Evolutionary conservation across 2,888 invertebrate genomes (phyloP).

Genomic region (Dermolepida albohirtum): DNA sequence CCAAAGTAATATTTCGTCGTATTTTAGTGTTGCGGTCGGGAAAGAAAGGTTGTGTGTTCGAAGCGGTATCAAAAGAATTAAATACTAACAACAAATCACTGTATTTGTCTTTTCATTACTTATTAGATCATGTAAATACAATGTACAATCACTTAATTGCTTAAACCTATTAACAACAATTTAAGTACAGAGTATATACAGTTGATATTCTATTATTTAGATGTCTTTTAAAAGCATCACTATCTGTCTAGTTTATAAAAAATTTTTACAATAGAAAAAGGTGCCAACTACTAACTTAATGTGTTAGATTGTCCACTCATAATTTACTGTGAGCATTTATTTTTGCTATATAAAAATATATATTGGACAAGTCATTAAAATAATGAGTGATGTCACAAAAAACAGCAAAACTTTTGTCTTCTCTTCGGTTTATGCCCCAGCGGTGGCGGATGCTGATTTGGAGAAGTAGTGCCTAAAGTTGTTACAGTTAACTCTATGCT

Average conservation of each 20-base stretch:
- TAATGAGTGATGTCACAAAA: conserved; percentile 62
- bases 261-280: conserved; percentile 41
- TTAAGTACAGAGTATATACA: conserved; percentile 42
- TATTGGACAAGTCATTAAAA: conserved; percentile 45
- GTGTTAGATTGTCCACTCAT: conserved; percentile 48
- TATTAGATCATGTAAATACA: conserved; percentile 32
- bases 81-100: conserved; percentile 38
- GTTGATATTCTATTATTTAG: conserved; percentile 39
- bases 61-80: neutral
- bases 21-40: no score
- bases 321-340: conserved; percentile 47
- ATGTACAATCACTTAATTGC: conserved; percentile 32
- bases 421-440: conserved; percentile 63
- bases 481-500: conserved; percentile 91
- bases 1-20: no score
- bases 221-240: conserved; percentile 42
- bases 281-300: conserved; percentile 42
- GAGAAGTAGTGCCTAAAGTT: conserved; percentile 73
- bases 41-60: no score
- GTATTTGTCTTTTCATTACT: conserved; percentile 33
- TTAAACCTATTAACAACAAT: conserved; percentile 34
- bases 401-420: conserved; percentile 63
- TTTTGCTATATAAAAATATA: conserved; percentile 49
- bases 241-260: conserved; percentile 39
- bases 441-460: conserved; percentile 66